Percentiles rank a stretch among this genome's conserved stretches.
Conservation (phyloP, 2,888 invertebrate species). For the Drosophila siamana region DNA sequence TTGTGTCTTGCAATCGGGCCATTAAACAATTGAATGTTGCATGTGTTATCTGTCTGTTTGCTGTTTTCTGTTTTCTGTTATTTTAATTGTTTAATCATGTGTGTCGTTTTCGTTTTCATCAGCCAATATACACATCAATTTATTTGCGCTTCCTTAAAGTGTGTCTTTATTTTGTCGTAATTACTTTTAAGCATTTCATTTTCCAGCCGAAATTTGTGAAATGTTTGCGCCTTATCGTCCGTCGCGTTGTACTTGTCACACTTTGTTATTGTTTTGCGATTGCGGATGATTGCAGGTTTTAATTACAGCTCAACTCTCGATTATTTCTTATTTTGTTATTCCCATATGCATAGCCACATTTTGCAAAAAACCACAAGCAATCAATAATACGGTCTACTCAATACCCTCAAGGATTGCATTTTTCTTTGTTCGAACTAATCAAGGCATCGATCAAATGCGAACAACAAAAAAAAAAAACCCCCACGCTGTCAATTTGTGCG, state of each 20-base stretch:
- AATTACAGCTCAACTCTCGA: constrained; percentile 54
- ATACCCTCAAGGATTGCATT: constrained; percentile 17
- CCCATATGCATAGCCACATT: constrained; percentile 14
- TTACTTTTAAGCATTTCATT: constrained; percentile 55
- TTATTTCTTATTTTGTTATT: constrained; percentile 59
- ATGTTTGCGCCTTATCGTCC: constrained; percentile 5
- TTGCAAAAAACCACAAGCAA: constrained; percentile 18
- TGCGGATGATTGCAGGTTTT: constrained; percentile 49
- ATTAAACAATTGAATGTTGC: constrained; percentile 40
- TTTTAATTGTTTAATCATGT: constrained; percentile 39
- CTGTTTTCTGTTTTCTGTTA: constrained; percentile 32
- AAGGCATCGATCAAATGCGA: constrained; percentile 29
- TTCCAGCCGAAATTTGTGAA: constrained; percentile 27
- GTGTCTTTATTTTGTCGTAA: constrained; percentile 42
- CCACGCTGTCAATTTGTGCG: constrained; percentile 8
- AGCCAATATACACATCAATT: constrained; percentile 30
- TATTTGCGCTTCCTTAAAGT: constrained; percentile 61
- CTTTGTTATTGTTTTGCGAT: constrained; percentile 31
- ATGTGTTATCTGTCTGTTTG: constrained; percentile 42
- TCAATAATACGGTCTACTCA: constrained; percentile 32
- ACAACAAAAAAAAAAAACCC: constrained; percentile 20
- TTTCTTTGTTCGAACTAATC: constrained; percentile 17
- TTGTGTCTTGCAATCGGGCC: constrained; percentile 3
- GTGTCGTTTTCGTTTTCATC: too few species aligned
- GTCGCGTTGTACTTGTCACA: constrained; percentile 38